Evolutionary conservation across 2,888 invertebrate genomes (phyloP), one percentile per base, ranked within the genome.

Genomic region (Dromius quadrimaculatus): DNA sequence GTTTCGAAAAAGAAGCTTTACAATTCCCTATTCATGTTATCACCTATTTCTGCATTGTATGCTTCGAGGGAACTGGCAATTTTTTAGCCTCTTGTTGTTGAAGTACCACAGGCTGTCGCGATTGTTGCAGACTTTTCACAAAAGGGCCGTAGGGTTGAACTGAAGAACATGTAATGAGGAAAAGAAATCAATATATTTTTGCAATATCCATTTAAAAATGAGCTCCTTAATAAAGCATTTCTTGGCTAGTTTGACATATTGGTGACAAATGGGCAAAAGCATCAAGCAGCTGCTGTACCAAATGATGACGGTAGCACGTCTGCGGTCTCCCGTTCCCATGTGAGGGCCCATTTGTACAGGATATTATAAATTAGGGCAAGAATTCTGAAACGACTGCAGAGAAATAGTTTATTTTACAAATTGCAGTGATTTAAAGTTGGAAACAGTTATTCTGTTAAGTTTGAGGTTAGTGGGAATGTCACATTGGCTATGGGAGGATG

Each of bases 341-440:
- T 68, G 68, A 13, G 20, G 19, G 23, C 22, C 65, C 41, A 68
- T 68, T 59, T 68, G 59, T 68, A 32, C 59, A 68, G 59, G 68
- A 59, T 59, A 68, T 66, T 66, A 68, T 68, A 68, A 68, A 68
- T 68, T 68, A 68, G 59, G 28, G 28, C 11, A 54, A 68, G 43
- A 59, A 59, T 68, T 43, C 43, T 32, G 34, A 59, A 59, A 59
- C 19, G 43, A 54, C 59, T 32, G n/a, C 36, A 68, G 5, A 15
- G n/a, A 64, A 47, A 64, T 47, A 32, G 17, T 65, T 43, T 50
- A 50, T 28, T 57, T 57, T 50, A 68, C 59, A 68, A 68, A 68
- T 57, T 59, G 45, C 59, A 19, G 59, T 59, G 59, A 59, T 68
- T 68, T 59, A 68, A 59, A 68, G 59, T 68, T 68, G 11, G 13